These are phyloP conservation scores for Protonemura montana DNA, from an alignment of 2,888 invertebrate genomes.

Conservation along the genomic window DNA sequence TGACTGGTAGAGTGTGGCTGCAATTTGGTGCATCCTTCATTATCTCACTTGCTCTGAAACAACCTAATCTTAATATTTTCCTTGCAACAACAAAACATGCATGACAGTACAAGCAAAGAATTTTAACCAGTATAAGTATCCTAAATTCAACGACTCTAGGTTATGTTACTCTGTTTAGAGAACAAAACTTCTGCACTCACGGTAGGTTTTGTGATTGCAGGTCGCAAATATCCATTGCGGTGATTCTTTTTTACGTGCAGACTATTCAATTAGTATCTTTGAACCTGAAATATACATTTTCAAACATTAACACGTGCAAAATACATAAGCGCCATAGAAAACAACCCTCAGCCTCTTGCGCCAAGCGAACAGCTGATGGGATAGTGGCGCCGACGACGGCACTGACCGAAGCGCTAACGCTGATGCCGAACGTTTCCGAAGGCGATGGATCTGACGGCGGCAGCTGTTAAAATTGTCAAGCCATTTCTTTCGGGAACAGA, in stretches of 20 bases:
- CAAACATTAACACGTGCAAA: not conserved
- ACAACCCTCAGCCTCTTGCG: too few species aligned
- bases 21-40: not conserved
- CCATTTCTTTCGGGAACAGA: too few species aligned
- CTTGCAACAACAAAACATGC: not conserved
- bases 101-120: not conserved
- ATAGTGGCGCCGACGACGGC: too few species aligned
- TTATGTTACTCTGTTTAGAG: not conserved
- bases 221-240: not conserved
- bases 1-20: slow-evolving; percentile 61
- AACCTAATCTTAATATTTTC: too few species aligned
- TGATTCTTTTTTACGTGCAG: not conserved
- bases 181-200: not conserved
- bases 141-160: not conserved
- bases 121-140: too few species aligned
- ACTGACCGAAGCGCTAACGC: too few species aligned
- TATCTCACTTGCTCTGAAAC: not conserved
- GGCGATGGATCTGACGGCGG: too few species aligned
- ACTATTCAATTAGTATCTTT: not conserved
- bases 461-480: too few species aligned
- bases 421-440: too few species aligned
- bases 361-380: too few species aligned
- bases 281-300: not conserved
- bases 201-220: not conserved
- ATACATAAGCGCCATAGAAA: not conserved